Base-by-base conservation (phyloP, 2,888 invertebrate genomes). In the Hydrotaea cyrtoneurina region DNA sequence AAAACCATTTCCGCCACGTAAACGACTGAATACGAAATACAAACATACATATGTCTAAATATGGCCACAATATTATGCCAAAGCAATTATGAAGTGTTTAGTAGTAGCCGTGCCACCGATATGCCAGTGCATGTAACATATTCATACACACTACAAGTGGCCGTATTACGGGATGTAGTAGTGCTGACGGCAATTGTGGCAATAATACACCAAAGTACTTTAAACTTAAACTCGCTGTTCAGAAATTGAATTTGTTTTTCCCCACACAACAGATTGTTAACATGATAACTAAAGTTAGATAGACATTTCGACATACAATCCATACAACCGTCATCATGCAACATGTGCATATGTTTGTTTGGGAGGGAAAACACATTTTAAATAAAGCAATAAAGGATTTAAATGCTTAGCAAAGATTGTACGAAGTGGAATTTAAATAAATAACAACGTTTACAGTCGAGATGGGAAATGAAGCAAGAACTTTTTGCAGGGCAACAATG, bases 171-270 rank as follows among this genome's bases (percentile, higher is more conserved):
- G 0, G 19, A n/a, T 21, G 15, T 11, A 10, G 59, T 23, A 23
- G 26, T 59, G n/a, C n/a, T n/a, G n/a, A n/a, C n/a, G n/a, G n/a
- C n/a, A 26, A 59, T 26, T 59, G 59, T 59, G 26, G 50, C 31
- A 72, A 46, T 39, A 71, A 36, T 4, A 75, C 64, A 59, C 39
- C 19, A 57, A 76, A 69, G 78, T 75, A 62, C 72, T 85, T 77
- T 77, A 82, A 85, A 85, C 73, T 84, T 78, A 10, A 62, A 62
- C 43, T 69, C 46, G 57, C 31, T 39, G 66, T 87, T 89, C 87
- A 89, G 87, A 90, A 90, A 90, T 90, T 90, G 89, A 90, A 90
- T 89, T 88, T 87, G 75, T n/a, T n/a, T n/a, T n/a, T n/a, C n/a
- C n/a, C n/a, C 82, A 87, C 39, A 85, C 78, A 85, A 66, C 7